phyloP scores from a whole-genome alignment of 1,140 invertebrate genomes.

The Subanguina moxae region DNA sequence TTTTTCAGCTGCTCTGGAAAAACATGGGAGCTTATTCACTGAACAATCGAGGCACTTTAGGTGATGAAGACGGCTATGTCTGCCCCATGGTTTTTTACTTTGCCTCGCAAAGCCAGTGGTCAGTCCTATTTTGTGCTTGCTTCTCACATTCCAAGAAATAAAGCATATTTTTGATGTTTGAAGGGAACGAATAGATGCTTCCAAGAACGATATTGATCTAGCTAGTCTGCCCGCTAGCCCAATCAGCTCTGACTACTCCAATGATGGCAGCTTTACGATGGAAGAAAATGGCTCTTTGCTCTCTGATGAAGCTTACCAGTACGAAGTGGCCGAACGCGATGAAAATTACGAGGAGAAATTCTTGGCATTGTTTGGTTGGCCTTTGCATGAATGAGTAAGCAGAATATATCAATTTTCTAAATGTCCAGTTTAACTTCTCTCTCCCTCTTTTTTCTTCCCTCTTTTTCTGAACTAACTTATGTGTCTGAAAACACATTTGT shows the following conservation, averaged over 20 bases:
- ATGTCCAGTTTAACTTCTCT: too few relatives aligned
- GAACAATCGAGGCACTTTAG: constrained; percentile 29
- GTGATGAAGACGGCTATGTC: constrained; percentile 19
- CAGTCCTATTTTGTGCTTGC: neutral
- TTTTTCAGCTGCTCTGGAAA: constrained; percentile 25
- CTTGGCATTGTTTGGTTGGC: neutral
- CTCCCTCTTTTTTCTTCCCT: too few relatives aligned
- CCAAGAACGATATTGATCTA: neutral
- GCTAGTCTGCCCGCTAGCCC: neutral
- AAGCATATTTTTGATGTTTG: neutral
- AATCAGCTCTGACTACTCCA: neutral
- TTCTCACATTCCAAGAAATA: neutral
- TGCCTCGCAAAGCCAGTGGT: constrained; percentile 30
- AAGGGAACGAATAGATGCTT: neutral
- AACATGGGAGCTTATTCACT: constrained; percentile 46
- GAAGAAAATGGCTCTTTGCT: too few relatives aligned
- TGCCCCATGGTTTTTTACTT: constrained; percentile 33
- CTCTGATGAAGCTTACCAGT: neutral
- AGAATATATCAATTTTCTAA: too few relatives aligned
- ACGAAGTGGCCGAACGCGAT: neutral
- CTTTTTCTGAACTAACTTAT: too few relatives aligned
- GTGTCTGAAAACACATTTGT: too few relatives aligned
- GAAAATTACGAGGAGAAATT: neutral
- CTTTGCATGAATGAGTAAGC: neutral
- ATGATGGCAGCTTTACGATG: neutral